Evolutionary conservation across 2,797 vertebrate species (phyloP), one percentile per base, ranked within the genome.

Genomic region (Triplophysa yarkandensis): DNA sequence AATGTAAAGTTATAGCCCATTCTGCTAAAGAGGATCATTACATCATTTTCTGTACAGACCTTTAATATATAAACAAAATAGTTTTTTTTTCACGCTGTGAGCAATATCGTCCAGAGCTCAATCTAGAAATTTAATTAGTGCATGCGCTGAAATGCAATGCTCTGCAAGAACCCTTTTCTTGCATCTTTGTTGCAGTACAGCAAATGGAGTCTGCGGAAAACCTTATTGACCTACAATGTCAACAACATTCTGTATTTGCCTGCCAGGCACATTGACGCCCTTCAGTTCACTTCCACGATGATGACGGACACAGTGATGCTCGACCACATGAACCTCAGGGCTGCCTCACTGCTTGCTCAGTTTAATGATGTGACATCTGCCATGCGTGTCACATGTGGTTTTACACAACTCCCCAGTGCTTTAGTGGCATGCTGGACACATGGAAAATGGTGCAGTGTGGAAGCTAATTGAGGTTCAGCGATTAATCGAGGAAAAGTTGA

Each of bases 361-460:
- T 74, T 82, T 77, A 71, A 67, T 77, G 54, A 36, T 19, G 71
- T 68, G 46, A 23, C 70, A 46, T 74, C 73, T 82, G 73, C 65
- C 36, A 16, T 28, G 11, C 25, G 10, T 58, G 27, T 30, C 14
- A 30, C 54, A 9, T 17, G 16, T 4, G 54, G 5, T 32, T 57
- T 57, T 57, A 30, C 13, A 0, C 27, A 58, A 44, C 54, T 60
- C 50, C 68, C 54, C 50, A 39, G 8, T 28, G 54, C 23, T 23
- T 52, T 32, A 10, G 46, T 52, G 57, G 32, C 54, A 50, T 21
- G 32, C 28, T 52, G 25, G 16, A 10, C 36, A 65, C 39, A 52
- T 19, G 63, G 55, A 67, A 63, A 36, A 63, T 34, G 7, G 48
- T 30, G 14, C 25, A 58, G 11, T 4, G 16, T 27, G 55, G 44